Conservation (phyloP, 2,113 vertebrate genomes). For the Phoxinus phoxinus region DNA sequence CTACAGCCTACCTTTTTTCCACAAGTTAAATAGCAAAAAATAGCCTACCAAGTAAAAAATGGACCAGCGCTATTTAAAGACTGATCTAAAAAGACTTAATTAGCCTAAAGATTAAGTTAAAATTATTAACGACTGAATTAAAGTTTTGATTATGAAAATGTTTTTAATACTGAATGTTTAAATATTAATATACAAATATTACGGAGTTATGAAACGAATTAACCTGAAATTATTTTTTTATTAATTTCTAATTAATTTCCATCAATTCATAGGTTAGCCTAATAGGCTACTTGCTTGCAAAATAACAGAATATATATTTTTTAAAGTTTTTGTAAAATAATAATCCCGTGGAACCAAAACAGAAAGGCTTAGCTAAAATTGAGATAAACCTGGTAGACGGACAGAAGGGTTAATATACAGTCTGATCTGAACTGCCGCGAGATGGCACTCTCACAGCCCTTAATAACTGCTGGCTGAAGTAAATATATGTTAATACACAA, state of each 20-base stretch:
- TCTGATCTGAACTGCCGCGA: constrained; percentile 53
- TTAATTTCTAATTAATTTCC: background rate
- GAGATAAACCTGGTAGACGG: background rate
- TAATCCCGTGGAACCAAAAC: background rate
- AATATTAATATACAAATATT: background rate
- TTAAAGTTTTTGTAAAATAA: background rate
- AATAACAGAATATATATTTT: background rate
- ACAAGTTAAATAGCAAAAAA: background rate
- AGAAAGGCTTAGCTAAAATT: background rate
- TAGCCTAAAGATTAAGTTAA: too few relatives aligned
- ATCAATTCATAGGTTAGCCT: background rate
- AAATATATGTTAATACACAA: constrained; percentile 35
- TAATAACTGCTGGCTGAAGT: constrained; percentile 14
- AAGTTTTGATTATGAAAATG: background rate
- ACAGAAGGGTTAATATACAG: background rate
- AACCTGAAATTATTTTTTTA: background rate
- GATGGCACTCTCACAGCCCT: constrained; percentile 63
- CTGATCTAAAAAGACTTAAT: background rate
- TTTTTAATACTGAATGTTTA: background rate
- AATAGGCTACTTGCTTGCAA: background rate
- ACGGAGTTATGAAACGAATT: background rate
- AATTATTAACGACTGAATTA: too few relatives aligned
- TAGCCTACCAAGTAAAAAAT: background rate
- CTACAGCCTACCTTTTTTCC: background rate
- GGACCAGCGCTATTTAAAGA: background rate